Base-by-base conservation (phyloP, 2,797 vertebrate species). In the Catostomus latipinnis region DNA sequence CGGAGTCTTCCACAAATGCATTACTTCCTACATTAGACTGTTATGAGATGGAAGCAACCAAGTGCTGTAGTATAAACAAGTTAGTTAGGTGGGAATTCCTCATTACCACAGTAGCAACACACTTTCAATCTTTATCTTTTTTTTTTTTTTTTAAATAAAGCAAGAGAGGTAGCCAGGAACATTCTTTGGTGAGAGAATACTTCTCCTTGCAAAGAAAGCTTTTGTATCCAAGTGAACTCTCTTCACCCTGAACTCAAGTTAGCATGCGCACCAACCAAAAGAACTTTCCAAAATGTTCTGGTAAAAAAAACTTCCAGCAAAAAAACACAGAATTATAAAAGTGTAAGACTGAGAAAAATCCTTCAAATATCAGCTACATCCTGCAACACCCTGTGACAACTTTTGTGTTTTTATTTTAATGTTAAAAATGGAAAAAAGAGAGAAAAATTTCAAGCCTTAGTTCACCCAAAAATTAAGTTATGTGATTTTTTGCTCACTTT, bases 161-260 rank as follows among this genome's bases (percentile, higher is more conserved):
- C 85, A 65, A 83, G 72, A 78, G 2, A 13, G 7, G 22, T 4
- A 46, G 53, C 79, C 82, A 68, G 12, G 8, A n/a, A 75, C 76
- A 81, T 82, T 56, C 53, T 82, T 73, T 77, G 22, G 12, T 81
- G 74, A 75, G 16, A 18, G 18, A 69, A 48, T 49, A 0, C 56
- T 16, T 74, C 72, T 63, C n/a, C 0, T 0, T 16, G 13, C 12
- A 58, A 58, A 74, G 45, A 56, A 58, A 72, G 16, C 14, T 49
- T 49, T 46, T 34, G 12, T 54, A 74, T 80, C 49, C 14, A 67
- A 10, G 5, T 65, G 53, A 14, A 16, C 18, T 70, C 49, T 70
- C 70, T 68, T 66, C n/a, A 82, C 50, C 8, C 10, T 46, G 58
- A 66, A 69, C 45, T 76, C 52, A 62, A 14, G n/a, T 52, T 52